Conservation (phyloP, 2,888 invertebrate species). For the Zonitis immaculata region DNA sequence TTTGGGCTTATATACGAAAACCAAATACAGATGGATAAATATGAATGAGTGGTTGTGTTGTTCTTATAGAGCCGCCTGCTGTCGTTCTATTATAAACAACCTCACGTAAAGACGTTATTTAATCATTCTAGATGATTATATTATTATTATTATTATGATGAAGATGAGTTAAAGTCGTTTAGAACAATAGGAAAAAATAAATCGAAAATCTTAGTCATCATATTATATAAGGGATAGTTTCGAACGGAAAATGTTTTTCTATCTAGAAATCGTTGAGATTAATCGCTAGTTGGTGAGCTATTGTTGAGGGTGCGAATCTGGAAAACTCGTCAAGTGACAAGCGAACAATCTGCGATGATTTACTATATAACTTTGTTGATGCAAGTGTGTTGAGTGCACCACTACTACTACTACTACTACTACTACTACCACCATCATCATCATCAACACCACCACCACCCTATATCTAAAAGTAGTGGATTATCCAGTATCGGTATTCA, state of each 20-base stretch:
- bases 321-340: conserved; percentile 28
- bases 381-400: conserved; percentile 25
- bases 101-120: neutral
- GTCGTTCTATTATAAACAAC: neutral
- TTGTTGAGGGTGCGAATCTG: conserved; percentile 22
- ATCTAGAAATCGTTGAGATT: neutral
- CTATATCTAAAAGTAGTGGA: conserved; percentile 29
- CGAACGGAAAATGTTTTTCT: neutral
- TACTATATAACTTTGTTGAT: conserved; percentile 31
- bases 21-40: conserved; percentile 31
- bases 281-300: conserved; percentile 5
- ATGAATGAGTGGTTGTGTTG: conserved; percentile 13
- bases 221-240: neutral
- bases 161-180: neutral
- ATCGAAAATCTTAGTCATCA: neutral
- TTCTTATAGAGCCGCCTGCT: neutral
- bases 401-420: too few relatives aligned
- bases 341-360: conserved; percentile 33
- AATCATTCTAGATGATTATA: neutral
- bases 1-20: conserved; percentile 24
- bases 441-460: conserved; percentile 18
- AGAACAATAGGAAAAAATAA: too few relatives aligned
- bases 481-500: conserved; percentile 47
- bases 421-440: too few relatives aligned
- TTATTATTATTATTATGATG: neutral